Conservation (phyloP, 2,797 vertebrate species). For the Sitta carolinensis region DNA sequence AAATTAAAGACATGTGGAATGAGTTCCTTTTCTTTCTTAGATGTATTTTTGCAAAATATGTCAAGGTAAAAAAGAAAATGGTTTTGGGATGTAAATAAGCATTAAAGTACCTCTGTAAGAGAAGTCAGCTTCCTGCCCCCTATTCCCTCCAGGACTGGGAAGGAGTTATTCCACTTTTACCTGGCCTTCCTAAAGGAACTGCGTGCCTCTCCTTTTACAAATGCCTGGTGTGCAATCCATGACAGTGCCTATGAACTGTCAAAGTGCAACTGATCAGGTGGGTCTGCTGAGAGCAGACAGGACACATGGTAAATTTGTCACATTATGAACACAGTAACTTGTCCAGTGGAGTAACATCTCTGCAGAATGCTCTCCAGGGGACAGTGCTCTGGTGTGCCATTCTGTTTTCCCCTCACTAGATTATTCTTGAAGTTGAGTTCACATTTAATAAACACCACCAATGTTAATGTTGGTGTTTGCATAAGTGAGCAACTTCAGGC, state of each 20-base stretch:
- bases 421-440: not conserved
- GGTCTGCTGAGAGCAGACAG: not conserved
- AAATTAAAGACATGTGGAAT: not conserved
- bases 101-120: not conserved
- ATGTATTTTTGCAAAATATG: not conserved
- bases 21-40: not conserved
- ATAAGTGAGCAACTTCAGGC: not conserved
- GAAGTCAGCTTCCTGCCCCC: not conserved
- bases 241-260: not conserved
- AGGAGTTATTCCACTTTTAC: not conserved
- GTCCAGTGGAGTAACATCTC: not conserved
- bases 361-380: not conserved
- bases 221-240: not conserved
- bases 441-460: not conserved
- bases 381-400: not conserved
- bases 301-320: not conserved
- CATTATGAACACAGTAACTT: fast-evolving
- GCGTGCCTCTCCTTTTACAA: not conserved
- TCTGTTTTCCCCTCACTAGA: not conserved
- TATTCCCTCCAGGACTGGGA: not conserved
- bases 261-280: not conserved
- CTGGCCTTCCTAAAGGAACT: not conserved
- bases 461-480: not conserved
- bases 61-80: not conserved
- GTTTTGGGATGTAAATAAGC: not conserved